Conservation (phyloP, 1,140 invertebrate species). For the Zaprionus nigranus region DNA sequence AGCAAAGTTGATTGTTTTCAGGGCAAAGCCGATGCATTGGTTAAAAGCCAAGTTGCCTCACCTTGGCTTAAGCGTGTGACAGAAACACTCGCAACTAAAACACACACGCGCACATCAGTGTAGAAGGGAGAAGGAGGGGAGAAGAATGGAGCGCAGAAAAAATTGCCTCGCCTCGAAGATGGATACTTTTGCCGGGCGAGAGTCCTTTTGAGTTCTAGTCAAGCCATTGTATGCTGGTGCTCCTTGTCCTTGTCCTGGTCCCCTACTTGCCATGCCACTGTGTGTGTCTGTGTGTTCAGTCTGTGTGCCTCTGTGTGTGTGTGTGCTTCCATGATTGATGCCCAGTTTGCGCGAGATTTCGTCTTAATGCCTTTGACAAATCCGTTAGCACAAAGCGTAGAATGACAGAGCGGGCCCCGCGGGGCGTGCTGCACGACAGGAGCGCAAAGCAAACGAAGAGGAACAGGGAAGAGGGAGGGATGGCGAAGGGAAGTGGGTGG, state of each 20-base stretch:
- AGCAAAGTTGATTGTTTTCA: slow-evolving; percentile 48
- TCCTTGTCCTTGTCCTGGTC: slow-evolving; percentile 21
- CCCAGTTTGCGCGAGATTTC: slow-evolving; percentile 77
- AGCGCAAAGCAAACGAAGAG: not conserved
- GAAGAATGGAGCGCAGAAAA: slow-evolving; percentile 1
- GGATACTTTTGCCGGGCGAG: slow-evolving; percentile 36
- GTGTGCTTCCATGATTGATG: slow-evolving; percentile 71
- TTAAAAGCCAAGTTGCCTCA: slow-evolving; percentile 41
- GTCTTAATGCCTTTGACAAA: slow-evolving; percentile 82
- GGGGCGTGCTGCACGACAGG: not conserved
- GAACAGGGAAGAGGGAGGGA: no score
- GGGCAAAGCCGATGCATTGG: slow-evolving; percentile 35
- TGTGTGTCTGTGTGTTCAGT: slow-evolving; percentile 31
- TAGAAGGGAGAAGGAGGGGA: not conserved
- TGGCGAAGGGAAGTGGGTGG: not conserved
- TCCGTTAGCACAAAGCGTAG: slow-evolving; percentile 71
- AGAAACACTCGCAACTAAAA: slow-evolving; percentile 16
- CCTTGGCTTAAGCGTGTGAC: slow-evolving; percentile 35
- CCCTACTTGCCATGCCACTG: not conserved
- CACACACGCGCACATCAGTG: not conserved
- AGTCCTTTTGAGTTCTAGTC: slow-evolving; percentile 32
- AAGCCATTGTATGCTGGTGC: slow-evolving; percentile 32
- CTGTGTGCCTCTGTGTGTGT: slow-evolving; percentile 30
- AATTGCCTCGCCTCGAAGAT: slow-evolving; percentile 35
- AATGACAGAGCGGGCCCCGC: slow-evolving; percentile 15